Evolutionary conservation across 2,888 invertebrate species (phyloP), one percentile per base, ranked within the genome.

Genomic region (Ceraclea dissimilis): DNA sequence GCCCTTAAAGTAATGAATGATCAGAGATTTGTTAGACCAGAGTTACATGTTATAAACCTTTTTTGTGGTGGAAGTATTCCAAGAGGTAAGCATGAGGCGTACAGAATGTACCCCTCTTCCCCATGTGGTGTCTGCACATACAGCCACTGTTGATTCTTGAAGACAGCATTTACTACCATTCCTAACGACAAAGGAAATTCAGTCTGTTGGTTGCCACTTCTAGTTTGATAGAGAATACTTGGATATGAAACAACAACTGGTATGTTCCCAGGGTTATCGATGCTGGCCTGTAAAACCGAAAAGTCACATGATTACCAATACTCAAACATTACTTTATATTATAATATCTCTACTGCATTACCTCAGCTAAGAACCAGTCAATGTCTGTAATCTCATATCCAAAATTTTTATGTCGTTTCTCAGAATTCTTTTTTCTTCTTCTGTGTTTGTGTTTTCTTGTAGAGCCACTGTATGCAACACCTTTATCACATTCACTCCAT

Each of bases 71-170:
- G 86, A 60, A 86, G 67, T 63, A 87, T 86, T 21, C 90, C 90
- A 51, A 91, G 70, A 1, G 90, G 90, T 60, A 90, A 69, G 67
- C 90, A 90, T 2, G 88, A 84, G 16, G 82, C 79, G 62, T 89
- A 90, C 60, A 83, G 79, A 19, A 91, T 85, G 65, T 90, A 91
- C 0, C 91, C 91, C 68, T 90, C 90, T 63, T 89, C 86, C 0
- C 86, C 88, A 64, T 90, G 91, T 2, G 90, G 89, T 1, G 90
- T 91, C 70, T 90, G 90, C 17, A 87, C 89, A 67, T 90, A 91
- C 34, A 91, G 71, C 91, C 91, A 91, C 65, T 84, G 84, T 64
- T 89, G 84, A 66, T 88, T 90, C 70, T 90, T 90, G 70, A 90
- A 91, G 21, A 91, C 86, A 0, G 90, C 90, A 69, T 91, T 91